These are phyloP conservation scores for Sphaeridia pumilis DNA, from an alignment of 2,888 invertebrate genomes.

Conservation along the genomic window DNA sequence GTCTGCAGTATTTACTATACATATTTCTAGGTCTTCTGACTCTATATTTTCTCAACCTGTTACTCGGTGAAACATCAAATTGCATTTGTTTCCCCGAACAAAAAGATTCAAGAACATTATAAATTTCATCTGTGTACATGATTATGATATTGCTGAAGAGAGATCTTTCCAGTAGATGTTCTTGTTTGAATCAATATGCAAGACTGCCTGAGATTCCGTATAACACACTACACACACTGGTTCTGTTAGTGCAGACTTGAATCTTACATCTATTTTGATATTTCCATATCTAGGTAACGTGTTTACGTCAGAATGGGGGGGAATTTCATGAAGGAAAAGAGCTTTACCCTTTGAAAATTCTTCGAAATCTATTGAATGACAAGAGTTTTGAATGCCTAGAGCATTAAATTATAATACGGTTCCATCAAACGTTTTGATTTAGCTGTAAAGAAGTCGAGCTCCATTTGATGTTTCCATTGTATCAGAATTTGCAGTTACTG, in stretches of 20 bases:
- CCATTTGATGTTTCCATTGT: neutral
- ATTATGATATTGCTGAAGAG: neutral
- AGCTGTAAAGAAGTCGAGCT: neutral
- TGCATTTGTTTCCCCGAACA: neutral
- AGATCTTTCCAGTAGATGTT: conserved; percentile 19
- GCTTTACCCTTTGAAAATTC: conserved; percentile 1
- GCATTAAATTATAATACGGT: neutral
- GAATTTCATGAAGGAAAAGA: conserved; percentile 4
- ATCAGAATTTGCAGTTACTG: conserved; percentile 2
- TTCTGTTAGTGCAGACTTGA: conserved; percentile 1
- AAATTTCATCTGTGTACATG: conserved; percentile 14
- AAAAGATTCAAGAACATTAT: neutral
- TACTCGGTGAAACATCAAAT: conserved; percentile 13
- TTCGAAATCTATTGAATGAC: neutral
- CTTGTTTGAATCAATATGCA: conserved; percentile 16
- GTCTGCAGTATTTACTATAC: conserved; percentile 13
- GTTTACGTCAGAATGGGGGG: neutral
- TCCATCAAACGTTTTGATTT: neutral
- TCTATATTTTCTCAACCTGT: conserved; percentile 8
- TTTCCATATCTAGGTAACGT: conserved; percentile 4
- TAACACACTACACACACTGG: conserved; percentile 23
- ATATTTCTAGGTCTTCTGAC: conserved; percentile 8
- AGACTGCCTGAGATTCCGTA: conserved; percentile 17
- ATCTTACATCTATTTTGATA: conserved; percentile 11
- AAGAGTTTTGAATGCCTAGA: conserved; percentile 4